A percentile compares a stretch with the other conserved stretches of the same genome.
Evolutionary conservation across 1,140 invertebrate species (phyloP).

Genomic region (Drosophila gunungcola): DNA sequence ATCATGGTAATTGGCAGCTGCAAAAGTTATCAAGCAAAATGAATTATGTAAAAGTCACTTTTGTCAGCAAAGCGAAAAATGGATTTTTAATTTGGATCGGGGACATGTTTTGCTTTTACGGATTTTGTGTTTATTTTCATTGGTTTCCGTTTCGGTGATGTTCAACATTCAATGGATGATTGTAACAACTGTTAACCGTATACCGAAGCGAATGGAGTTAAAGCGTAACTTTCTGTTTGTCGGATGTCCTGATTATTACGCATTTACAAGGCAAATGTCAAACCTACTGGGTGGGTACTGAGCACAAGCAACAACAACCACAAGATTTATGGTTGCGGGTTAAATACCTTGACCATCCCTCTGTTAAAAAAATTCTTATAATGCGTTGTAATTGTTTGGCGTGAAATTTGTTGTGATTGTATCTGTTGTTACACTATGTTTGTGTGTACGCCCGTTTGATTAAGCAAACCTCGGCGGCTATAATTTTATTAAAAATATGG

Average conservation of each 20-base stretch:
- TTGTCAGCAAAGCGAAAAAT: constrained; percentile 24
- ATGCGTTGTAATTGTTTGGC: constrained; percentile 72
- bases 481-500: constrained; percentile 65
- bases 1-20: constrained; percentile 23
- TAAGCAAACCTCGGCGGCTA: constrained; percentile 62
- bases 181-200: constrained; percentile 78
- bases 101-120: constrained; percentile 24
- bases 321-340: constrained; percentile 69
- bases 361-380: constrained; percentile 53
- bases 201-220: constrained; percentile 67
- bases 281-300: constrained; percentile 56
- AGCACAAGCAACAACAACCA: constrained; percentile 44
- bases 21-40: constrained; percentile 14
- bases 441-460: constrained; percentile 56
- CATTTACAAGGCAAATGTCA: constrained; percentile 76
- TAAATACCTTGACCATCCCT: constrained; percentile 58
- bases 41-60: constrained; percentile 22
- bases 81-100: constrained; percentile 20
- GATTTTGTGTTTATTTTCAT: constrained; percentile 60
- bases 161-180: constrained; percentile 64
- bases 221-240: constrained; percentile 69
- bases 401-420: constrained; percentile 82
- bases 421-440: constrained; percentile 63
- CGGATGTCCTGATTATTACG: constrained; percentile 78
- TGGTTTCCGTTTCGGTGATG: constrained; percentile 52